These are phyloP conservation scores for Cyphomyrus plagiostoma DNA, from an alignment of 2,113 vertebrate species.

Conservation along the genomic window DNA sequence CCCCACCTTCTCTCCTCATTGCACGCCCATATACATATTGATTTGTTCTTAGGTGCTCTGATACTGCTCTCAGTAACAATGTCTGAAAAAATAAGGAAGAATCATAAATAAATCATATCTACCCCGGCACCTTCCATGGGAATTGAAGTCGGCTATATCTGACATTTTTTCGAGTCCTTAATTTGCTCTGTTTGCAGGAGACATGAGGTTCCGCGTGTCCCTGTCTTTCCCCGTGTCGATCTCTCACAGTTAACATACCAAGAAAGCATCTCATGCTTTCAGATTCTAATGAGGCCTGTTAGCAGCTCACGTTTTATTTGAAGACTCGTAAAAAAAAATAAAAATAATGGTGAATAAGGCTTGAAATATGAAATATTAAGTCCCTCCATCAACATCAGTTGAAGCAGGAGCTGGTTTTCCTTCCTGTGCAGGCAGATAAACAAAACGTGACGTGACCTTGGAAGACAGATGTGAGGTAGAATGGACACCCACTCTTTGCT, in stretches of 20 bases:
- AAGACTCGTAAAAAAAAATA: background rate
- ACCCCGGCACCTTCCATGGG: background rate
- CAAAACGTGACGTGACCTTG: background rate
- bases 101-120: background rate
- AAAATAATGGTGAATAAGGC: background rate
- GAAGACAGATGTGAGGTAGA: background rate
- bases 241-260: background rate
- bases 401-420: constrained; percentile 31
- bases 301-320: constrained; percentile 42
- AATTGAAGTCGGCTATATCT: background rate
- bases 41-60: background rate
- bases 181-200: background rate
- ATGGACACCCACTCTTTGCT: background rate
- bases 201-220: background rate
- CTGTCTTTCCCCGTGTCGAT: background rate
- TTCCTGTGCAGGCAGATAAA: too few relatives aligned
- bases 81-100: background rate
- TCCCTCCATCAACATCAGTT: constrained; percentile 47
- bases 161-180: background rate
- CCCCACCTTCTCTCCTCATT: background rate
- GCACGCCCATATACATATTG: background rate
- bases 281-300: constrained; percentile 47
- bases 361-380: background rate
- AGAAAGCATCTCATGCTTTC: constrained; percentile 27
- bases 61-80: background rate